Evolutionary conservation across 2,113 vertebrate species (phyloP).

Genomic region (Neomonachus schauinslandi): DNA sequence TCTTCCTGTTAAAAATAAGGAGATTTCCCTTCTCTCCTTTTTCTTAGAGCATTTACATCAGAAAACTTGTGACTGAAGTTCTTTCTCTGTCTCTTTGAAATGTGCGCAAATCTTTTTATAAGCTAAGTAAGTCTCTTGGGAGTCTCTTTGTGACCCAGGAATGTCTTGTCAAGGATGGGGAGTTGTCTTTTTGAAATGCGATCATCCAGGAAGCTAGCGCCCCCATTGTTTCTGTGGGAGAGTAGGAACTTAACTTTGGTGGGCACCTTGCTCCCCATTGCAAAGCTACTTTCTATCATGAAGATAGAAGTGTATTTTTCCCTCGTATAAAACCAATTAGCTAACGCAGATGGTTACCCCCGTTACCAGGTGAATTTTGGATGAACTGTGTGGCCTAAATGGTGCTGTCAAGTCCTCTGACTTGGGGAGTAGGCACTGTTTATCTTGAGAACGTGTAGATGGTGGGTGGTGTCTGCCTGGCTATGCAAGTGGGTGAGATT

Average conservation of each 20-base stretch:
- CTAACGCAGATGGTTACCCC: not conserved
- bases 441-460: not conserved
- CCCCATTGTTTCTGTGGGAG: not conserved
- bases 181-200: not conserved
- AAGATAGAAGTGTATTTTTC: not conserved
- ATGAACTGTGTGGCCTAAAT: not conserved
- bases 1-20: not conserved
- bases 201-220: not conserved
- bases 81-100: not conserved
- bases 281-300: not conserved
- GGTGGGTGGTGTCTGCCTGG: not conserved
- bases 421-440: not conserved
- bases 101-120: not conserved
- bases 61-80: not conserved
- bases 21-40: not conserved
- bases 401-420: not conserved
- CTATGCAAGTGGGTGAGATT: not conserved
- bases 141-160: not conserved
- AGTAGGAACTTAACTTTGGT: not conserved
- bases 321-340: too few relatives aligned
- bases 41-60: not conserved
- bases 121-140: not conserved
- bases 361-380: too few relatives aligned
- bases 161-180: not conserved
- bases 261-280: not conserved